phyloP scores from a whole-genome alignment of 2,113 vertebrate species.

The Colossoma macropomum region DNA sequence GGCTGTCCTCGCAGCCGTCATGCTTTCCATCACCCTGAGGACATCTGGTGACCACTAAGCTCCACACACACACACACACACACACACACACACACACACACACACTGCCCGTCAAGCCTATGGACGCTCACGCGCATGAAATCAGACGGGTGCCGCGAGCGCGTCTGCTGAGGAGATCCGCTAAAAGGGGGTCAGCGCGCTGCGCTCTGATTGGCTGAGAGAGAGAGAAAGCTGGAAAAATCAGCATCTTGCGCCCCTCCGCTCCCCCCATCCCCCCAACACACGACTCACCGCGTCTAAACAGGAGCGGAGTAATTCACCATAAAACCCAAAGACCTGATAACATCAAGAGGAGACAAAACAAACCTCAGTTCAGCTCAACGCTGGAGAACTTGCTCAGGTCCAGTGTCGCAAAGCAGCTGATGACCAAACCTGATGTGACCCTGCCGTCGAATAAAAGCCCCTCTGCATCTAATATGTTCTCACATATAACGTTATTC shows the following conservation, averaged over 20 bases:
- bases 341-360: no score
- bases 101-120: background rate
- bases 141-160: constrained; percentile 21
- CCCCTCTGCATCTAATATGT: no score
- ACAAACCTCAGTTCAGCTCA: no score
- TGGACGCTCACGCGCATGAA: background rate
- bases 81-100: background rate
- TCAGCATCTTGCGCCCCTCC: constrained; percentile 71
- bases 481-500: no score
- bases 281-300: background rate
- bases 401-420: no score
- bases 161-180: background rate
- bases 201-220: constrained; percentile 61
- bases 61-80: background rate
- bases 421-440: no score
- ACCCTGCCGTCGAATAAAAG: no score
- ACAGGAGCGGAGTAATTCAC: background rate
- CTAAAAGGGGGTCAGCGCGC: constrained; percentile 44
- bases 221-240: constrained; percentile 57
- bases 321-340: background rate
- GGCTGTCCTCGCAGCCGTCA: no score
- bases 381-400: no score
- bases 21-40: background rate
- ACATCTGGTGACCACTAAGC: constrained; percentile 16
- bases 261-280: constrained; percentile 59